Conservation (phyloP, 2,888 invertebrate species). For the Tipula vernalis region DNA sequence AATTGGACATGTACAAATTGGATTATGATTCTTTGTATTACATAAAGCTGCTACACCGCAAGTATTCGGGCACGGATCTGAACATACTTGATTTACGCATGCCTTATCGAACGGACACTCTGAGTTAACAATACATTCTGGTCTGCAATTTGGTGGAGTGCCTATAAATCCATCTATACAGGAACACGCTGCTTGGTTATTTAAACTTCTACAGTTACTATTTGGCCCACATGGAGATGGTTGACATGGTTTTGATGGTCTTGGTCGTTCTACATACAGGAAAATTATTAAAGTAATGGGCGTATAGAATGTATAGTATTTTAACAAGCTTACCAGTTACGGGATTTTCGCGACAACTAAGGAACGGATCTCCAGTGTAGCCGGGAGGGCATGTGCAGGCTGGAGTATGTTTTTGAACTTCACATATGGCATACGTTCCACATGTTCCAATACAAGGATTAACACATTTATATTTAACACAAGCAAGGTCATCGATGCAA, state of each 20-base stretch:
- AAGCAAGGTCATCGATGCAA: slow-evolving; percentile 58
- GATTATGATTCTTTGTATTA: slow-evolving; percentile 70
- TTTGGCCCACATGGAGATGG: slow-evolving; percentile 82
- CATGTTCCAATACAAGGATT: slow-evolving; percentile 79
- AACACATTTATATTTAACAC: slow-evolving; percentile 69
- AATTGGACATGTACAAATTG: slow-evolving; percentile 73
- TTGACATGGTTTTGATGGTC: slow-evolving; percentile 55
- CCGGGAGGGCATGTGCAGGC: slow-evolving; percentile 62
- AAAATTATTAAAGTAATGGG: not conserved
- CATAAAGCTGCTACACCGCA: slow-evolving; percentile 80
- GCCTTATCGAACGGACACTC: slow-evolving; percentile 73
- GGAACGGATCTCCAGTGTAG: slow-evolving; percentile 72
- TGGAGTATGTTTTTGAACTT: slow-evolving; percentile 66
- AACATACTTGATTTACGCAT: slow-evolving; percentile 74
- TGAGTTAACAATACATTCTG: slow-evolving; percentile 76
- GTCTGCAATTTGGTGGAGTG: slow-evolving; percentile 67
- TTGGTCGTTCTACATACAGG: slow-evolving; percentile 33
- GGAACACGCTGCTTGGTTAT: slow-evolving; percentile 72
- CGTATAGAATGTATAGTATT: not conserved
- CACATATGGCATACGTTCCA: slow-evolving; percentile 66
- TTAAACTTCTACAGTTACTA: slow-evolving; percentile 68
- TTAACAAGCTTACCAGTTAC: slow-evolving; percentile 23
- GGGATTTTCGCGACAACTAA: slow-evolving; percentile 50
- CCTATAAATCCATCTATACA: slow-evolving; percentile 68
- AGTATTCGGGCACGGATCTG: slow-evolving; percentile 77